These are phyloP conservation scores for Siphlonurus alternatus DNA, from an alignment of 2,888 invertebrate genomes.

Conservation along the genomic window DNA sequence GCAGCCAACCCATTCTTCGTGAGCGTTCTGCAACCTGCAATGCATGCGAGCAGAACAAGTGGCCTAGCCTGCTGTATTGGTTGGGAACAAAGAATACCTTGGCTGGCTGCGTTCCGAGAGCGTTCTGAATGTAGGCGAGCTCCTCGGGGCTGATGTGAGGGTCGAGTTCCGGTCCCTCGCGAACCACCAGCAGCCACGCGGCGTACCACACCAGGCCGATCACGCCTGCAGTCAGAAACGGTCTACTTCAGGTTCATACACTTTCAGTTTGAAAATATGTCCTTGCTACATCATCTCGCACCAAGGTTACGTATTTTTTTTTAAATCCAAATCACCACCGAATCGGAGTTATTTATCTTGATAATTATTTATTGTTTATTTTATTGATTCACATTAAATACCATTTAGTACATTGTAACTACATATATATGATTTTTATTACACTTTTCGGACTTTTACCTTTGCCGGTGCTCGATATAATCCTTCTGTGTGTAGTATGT, in stretches of 20 bases:
- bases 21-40: too few species aligned
- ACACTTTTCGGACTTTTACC: too few species aligned
- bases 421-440: too few species aligned
- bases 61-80: too few species aligned
- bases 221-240: constrained; percentile 28
- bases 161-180: constrained; percentile 58
- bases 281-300: background rate
- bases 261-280: background rate
- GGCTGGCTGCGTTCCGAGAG: constrained; percentile 22
- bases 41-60: too few species aligned
- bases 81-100: constrained; percentile 7
- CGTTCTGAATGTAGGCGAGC: constrained; percentile 50
- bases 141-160: constrained; percentile 53
- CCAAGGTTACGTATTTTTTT: background rate
- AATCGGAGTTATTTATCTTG: background rate
- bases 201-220: constrained; percentile 54
- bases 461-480: too few species aligned
- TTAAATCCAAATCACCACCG: too few species aligned
- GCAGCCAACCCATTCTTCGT: too few species aligned
- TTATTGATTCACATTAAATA: too few species aligned
- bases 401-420: too few species aligned
- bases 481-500: too few species aligned
- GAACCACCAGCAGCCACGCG: constrained; percentile 50
- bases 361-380: too few species aligned
- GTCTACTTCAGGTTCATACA: background rate